These are phyloP conservation scores for Mayetiola destructor DNA, from an alignment of 2,888 invertebrate species.

Conservation along the genomic window DNA sequence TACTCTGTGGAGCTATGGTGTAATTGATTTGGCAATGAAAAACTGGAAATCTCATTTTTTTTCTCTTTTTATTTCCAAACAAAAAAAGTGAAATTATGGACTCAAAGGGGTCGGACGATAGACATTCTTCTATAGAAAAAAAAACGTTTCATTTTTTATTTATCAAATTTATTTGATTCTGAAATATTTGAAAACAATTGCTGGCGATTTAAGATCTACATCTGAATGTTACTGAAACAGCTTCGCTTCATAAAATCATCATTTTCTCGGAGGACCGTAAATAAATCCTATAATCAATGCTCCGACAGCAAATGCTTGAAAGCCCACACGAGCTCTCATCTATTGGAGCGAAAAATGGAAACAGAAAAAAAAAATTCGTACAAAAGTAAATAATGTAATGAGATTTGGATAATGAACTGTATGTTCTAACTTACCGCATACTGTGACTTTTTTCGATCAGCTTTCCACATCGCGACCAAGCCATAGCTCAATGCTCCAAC, in stretches of 20 bases:
- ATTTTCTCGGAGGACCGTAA: not conserved
- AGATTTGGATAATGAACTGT: not conserved
- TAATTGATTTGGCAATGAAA: too few relatives aligned
- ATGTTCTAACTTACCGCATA: not conserved
- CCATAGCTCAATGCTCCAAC: not conserved
- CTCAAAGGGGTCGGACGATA: too few relatives aligned
- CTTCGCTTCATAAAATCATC: not conserved
- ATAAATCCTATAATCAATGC: not conserved
- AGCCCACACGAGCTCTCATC: conserved; percentile 4
- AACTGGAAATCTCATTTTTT: too few relatives aligned
- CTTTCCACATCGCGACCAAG: not conserved
- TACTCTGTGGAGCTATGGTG: too few relatives aligned
- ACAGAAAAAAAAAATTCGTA: not conserved
- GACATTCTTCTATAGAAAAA: too few relatives aligned
- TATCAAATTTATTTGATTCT: too few relatives aligned
- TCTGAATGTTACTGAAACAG: too few relatives aligned
- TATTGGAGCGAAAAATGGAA: not conserved
- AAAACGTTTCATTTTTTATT: too few relatives aligned
- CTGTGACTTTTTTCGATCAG: not conserved
- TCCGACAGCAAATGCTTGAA: not conserved
- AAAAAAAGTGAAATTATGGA: too few relatives aligned
- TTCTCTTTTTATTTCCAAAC: too few relatives aligned
- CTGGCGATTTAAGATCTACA: too few relatives aligned
- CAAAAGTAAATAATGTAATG: not conserved
- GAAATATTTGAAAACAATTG: too few relatives aligned